Evolutionary conservation across 2,113 vertebrate species (phyloP), one percentile per base, ranked within the genome.

Genomic region (Callopanchax toddi): DNA sequence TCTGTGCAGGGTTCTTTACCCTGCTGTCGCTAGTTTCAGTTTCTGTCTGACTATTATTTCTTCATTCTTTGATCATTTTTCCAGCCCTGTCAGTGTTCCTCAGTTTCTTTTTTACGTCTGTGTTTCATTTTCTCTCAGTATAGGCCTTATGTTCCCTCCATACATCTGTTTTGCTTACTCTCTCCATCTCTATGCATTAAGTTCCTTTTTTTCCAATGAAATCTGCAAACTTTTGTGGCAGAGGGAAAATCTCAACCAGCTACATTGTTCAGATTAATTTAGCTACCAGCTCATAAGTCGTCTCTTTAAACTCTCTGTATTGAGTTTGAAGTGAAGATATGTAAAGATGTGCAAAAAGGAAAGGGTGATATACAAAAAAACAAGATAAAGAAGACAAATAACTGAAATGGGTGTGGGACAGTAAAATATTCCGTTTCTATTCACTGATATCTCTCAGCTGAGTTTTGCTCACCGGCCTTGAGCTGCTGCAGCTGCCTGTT

Each of bases 401-500:
- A 73, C 40, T 42, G 32, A 61, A 21, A 66, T 70, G 82, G 83
- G 78, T 11, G 83, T 76, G 71, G 61, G 68, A 48, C 18, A 5
- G 48, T 58, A 37, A 52, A 78, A 60, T 46, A 25, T 37, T 44
- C 45, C 36, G 53, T 76, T 78, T 51, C 78, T 73, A 70, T 61
- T 48, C n/a, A 2, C 45, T 48, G 15, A 73, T 52, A 1, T 60
- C 42, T 68, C 81, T 65, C 78, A 0, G 60, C 18, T 79, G 80
- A 84, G 61, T 51, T 15, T 7, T 4, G 50, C 12, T 40, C 67
- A 37, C 56, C 17, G 49, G 20, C 45, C 46, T 22, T 79, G 85
- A 84, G 37, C 63, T 36, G 20, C 81, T 60, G 79, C 89, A 89
- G 90, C 90, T 91, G 89, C 83, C 72, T 60, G 77, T 87, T 74